Evolutionary conservation across 2,888 invertebrate species (phyloP).

Genomic region (Eristalis pertinax): DNA sequence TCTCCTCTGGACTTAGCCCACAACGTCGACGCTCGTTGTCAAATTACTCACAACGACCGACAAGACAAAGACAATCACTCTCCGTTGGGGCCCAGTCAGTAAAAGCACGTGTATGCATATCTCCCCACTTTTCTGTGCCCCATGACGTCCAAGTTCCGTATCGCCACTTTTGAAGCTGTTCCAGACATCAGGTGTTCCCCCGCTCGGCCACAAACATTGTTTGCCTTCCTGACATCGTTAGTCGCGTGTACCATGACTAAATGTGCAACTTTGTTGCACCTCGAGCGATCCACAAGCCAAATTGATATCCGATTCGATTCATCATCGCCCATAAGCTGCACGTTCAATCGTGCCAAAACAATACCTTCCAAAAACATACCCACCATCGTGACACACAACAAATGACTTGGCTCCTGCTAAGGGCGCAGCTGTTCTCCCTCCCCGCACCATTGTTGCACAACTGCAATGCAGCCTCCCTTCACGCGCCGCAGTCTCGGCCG

Average conservation of each 20-base stretch:
- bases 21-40: too few species aligned
- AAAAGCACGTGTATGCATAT: too few species aligned
- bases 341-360: constrained; percentile 36
- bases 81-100: too few species aligned
- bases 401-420: constrained; percentile 42
- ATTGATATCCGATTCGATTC: not conserved
- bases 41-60: too few species aligned
- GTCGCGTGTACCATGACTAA: not conserved
- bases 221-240: too few species aligned
- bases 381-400: constrained; percentile 21
- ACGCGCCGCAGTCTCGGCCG: not conserved
- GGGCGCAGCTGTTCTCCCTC: constrained; percentile 54
- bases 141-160: too few species aligned
- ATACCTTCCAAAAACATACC: not conserved
- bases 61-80: too few species aligned
- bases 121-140: too few species aligned
- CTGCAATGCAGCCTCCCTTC: constrained; percentile 53
- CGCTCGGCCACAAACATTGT: too few species aligned
- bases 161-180: too few species aligned
- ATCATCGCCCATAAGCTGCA: constrained; percentile 30
- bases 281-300: not conserved
- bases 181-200: too few species aligned
- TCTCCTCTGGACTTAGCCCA: too few species aligned
- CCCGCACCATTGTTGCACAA: constrained; percentile 54
- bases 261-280: not conserved